Evolutionary conservation across 1,140 invertebrate genomes (phyloP), one percentile per base, ranked within the genome.

Genomic region (Procambarus virginalis): DNA sequence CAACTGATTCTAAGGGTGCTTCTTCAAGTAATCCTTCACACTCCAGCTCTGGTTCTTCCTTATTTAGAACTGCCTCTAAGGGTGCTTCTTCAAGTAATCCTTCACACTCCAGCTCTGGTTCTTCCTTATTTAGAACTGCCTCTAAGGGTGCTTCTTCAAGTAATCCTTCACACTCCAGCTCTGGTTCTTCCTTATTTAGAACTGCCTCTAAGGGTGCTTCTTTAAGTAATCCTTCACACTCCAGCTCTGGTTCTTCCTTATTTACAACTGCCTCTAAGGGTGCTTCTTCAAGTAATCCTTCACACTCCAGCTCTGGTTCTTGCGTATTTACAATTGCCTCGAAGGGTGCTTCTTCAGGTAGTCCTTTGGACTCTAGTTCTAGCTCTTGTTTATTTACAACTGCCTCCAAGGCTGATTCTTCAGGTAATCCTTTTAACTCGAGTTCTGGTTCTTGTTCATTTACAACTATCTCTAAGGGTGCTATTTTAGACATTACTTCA

Each of bases 1-100:
- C 49, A 5, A 9, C 68, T 17, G 58, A 14, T 60, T 89, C 51
- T 82, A 60, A 45, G 22, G 48, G 22, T 45, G 48, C 76, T 58
- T 89, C 34, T 82, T 89, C 68, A 14, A 45, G 45, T 20, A 73
- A 14, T 34, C 51, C 80, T 48, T 58, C 58, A 45, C 48, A 5
- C n/a, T 70, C 46, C 45, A 81, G 45, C 8, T 49, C 80, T 81
- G 68, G 49, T 73, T 87, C 86, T 51, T 5, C 46, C 51, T 77
- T 49, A 45, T 82, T 79, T 60, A 8, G 22, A 5, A 9, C 68
- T 17, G 58, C 22, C 45, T 89, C 51, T 82, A 60, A 22, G 22
- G 48, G 22, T 58, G 48, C 76, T 58, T 89, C 34, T 82, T 89
- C 68, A 14, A 45, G 45, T 20, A 73, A 14, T 34, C 51, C 80